Conservation (phyloP, 2,888 invertebrate genomes). For the Drosophila nigricruria region DNA sequence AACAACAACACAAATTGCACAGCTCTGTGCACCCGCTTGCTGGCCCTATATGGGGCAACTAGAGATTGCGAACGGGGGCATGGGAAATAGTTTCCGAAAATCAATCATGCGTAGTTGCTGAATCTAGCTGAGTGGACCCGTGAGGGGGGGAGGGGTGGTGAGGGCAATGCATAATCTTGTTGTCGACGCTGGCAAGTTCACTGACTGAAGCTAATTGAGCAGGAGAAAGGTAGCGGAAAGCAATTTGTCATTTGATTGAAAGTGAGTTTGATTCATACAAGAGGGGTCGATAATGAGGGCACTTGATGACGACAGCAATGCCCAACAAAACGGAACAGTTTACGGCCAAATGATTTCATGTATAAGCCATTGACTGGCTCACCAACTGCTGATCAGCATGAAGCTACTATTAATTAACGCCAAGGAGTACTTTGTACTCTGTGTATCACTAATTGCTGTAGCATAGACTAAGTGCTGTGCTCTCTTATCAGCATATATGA, state of each 20-base stretch:
- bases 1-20: slow-evolving; percentile 23
- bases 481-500: slow-evolving; percentile 17
- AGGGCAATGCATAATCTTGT: slow-evolving; percentile 59
- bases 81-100: slow-evolving; percentile 44
- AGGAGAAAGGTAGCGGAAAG: slow-evolving; percentile 76
- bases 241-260: slow-evolving; percentile 77
- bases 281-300: slow-evolving; percentile 38
- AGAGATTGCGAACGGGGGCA: slow-evolving; percentile 15
- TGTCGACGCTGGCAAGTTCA: slow-evolving; percentile 63
- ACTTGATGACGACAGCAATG: slow-evolving; percentile 10
- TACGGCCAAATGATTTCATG: slow-evolving; percentile 5
- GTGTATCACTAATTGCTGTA: not conserved
- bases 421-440: not conserved
- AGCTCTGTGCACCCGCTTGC: slow-evolving; percentile 9
- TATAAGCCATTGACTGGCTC: not conserved
- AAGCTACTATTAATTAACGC: slow-evolving; percentile 3
- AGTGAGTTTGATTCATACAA: slow-evolving; percentile 67
- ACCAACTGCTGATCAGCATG: not conserved
- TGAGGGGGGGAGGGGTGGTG: too few relatives aligned
- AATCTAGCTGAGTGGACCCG: not conserved
- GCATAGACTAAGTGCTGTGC: not conserved
- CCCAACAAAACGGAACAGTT: not conserved
- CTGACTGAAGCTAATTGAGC: slow-evolving; percentile 71
- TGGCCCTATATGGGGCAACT: slow-evolving; percentile 17
- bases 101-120: slow-evolving; percentile 56